Conservation (phyloP, 2,888 invertebrate species). For the Heliconius erato region DNA sequence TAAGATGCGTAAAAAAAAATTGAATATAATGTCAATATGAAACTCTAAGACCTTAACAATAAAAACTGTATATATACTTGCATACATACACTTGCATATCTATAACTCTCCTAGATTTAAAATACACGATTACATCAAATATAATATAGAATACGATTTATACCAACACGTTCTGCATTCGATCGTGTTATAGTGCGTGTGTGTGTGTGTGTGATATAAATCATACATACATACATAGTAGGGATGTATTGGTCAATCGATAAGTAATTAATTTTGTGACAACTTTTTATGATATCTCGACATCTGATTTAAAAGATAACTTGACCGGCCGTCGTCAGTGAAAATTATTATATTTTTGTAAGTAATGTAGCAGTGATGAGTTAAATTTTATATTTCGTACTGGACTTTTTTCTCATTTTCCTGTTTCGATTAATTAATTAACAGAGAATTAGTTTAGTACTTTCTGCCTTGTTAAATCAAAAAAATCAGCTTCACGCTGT, state of each 20-base stretch:
- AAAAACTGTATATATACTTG: neutral
- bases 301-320: slow-evolving; percentile 22
- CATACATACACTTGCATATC: neutral
- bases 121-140: slow-evolving; percentile 43
- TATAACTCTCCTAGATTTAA: slow-evolving; percentile 33
- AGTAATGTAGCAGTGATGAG: neutral
- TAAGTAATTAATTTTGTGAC: slow-evolving; percentile 44
- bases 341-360: neutral
- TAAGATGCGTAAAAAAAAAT: neutral
- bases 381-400: neutral
- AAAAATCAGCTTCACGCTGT: too few species aligned
- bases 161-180: slow-evolving; percentile 61
- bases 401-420: neutral
- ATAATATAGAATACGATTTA: slow-evolving; percentile 56
- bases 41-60: neutral
- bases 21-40: neutral
- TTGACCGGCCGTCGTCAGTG: neutral
- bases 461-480: too few species aligned
- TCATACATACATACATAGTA: slow-evolving; percentile 76
- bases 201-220: slow-evolving; percentile 82
- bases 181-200: slow-evolving; percentile 59
- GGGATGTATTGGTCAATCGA: slow-evolving; percentile 55
- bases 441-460: too few species aligned
- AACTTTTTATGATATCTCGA: slow-evolving; percentile 26
- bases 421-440: neutral